Evolutionary conservation across 2,113 vertebrate genomes (phyloP), one percentile per base, ranked within the genome.

Genomic region (Bubo blakistoni): DNA sequence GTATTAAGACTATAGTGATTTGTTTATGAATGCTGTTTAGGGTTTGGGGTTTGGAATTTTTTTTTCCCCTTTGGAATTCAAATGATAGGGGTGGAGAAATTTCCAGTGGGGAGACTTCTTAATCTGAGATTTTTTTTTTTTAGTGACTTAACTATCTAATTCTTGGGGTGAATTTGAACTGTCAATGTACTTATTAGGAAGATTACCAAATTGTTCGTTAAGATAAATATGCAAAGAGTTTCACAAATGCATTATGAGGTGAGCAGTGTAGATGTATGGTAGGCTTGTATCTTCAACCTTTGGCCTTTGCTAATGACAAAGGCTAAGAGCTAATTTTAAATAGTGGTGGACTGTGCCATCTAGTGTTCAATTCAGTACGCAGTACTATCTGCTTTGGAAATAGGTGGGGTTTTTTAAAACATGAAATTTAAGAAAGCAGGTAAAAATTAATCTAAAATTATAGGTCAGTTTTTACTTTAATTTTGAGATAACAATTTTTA

Each of bases 331-430:
- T 74, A 27, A 63, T 88, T 85, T 86, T 52, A 62, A 62, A 11
- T 29, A 32, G 74, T 71, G 89, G 74, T 52, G 24, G n/a, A 44
- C 65, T 67, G 2, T 96, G 98, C 98, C 97, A 96, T 87, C 97
- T 98, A 93, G 91, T 94, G 97, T 69, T 84, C 44, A 27, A 0
- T 34, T 22, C 24, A 7, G 25, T 55, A 12, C 4, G 7, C 34
- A 44, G 59, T 46, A 11, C 14, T 73, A 3, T 22, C 15, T 87
- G 6, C 51, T 71, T 88, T 88, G 74, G 26, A 51, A 86, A 38
- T 14, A 29, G 25, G 30, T 74, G 7, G 3, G 18, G 13, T 1
- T 24, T 59, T 69, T 81, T 11, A 4, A 38, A 81, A 32, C 10
- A 38, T 40, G 24, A 85, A 5, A 7, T 34, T 58, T 36, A 3